Base-by-base conservation (phyloP, 2,888 invertebrate species). In the Lymantria dispar region DNA sequence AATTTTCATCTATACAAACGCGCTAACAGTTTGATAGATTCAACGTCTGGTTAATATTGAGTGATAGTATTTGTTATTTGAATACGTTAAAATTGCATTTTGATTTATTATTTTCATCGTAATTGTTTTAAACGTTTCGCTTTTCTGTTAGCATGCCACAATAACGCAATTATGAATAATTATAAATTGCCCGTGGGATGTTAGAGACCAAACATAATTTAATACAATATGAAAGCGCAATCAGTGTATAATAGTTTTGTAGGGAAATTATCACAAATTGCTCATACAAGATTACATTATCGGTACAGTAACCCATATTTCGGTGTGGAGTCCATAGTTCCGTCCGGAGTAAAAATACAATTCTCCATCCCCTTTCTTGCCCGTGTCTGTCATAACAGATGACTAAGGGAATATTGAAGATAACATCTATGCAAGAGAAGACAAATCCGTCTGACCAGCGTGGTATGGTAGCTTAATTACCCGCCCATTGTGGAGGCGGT, bases 1-100 rank as follows among this genome's bases (percentile, higher is more conserved):
- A 60, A 66, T 63, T 67, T 49, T 54, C 60, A 58, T 64, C 58
- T 46, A 53, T 54, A n/a, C 39, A 30, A 8, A 15, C 37, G 51
- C 15, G 52, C 36, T 50, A 60, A 64, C 63, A 63, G 41, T 49
- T 66, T 60, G 47, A 64, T 64, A 42, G 50, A 48, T 52, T 45
- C 44, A 15, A 54, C 60, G 30, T 45, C 15, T 44, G 30, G 31
- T 54, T 47, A 48, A 48, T 30, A 49, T 29, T 62, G 64, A 66
- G 33, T 58, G 43, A 64, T 66, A 51, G 44, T 13, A 63, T 53
- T 48, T 38, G 50, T 43, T 49, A 41, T 36, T 29, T 38, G 45
- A 45, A 45, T 45, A 44, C 41, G 47, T 36, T 29, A 36, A 15
- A 43, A 43, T 44, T 38, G 43, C 36, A 41, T 41, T 45, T 40